Evolutionary conservation across 2,797 vertebrate species (phyloP), one percentile per base, ranked within the genome.

Genomic region (Sphenopsis melanotis): DNA sequence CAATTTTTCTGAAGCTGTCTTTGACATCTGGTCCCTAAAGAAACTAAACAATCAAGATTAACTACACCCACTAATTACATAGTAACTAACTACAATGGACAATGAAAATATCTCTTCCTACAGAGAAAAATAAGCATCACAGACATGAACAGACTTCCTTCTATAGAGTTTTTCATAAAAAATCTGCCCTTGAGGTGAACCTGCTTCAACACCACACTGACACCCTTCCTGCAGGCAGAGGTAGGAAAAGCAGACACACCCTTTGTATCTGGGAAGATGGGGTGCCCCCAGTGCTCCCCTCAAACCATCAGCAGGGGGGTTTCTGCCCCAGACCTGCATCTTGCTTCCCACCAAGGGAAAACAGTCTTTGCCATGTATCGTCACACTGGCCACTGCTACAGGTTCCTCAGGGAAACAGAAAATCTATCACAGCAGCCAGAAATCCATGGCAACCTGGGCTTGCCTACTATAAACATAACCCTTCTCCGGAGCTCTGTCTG

Each of bases 21-120:
- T 81, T 69, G n/a, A 69, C 46, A 47, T 76, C 46, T 61, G 20
- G 8, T 78, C 50, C 57, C 77, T 65, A 27, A 69, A 55, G 65
- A 87, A 94, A 92, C 37, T 2, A 64, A 90, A 50, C 18, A 69
- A 39, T 65, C 47, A 57, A 90, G 24, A 89, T 69, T 47, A 90
- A 69, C 42, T 65, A 86, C 18, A 65, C 9, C 4, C 34, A 75
- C 34, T 71, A 88, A 88, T 69, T 79, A 17, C 9, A 2, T 20
- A 79, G 36, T 66, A 52, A 93, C 47, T 17, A 47, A 59, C 53
- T 90, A 32, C 63, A 76, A 26, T 70, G 72, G 61, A 39, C 15
- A 80, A 68, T 46, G 78, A 83, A 82, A 72, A 34, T 27, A 39
- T 53, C 15, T 90, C 47, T 77, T 83, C 22, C 64, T 57, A 66